Percentiles rank a stretch among this genome's conserved stretches.
These are phyloP conservation scores for Pelvicachromis taeniatus DNA, from an alignment of 2,113 vertebrate genomes.

Conservation along the genomic window DNA sequence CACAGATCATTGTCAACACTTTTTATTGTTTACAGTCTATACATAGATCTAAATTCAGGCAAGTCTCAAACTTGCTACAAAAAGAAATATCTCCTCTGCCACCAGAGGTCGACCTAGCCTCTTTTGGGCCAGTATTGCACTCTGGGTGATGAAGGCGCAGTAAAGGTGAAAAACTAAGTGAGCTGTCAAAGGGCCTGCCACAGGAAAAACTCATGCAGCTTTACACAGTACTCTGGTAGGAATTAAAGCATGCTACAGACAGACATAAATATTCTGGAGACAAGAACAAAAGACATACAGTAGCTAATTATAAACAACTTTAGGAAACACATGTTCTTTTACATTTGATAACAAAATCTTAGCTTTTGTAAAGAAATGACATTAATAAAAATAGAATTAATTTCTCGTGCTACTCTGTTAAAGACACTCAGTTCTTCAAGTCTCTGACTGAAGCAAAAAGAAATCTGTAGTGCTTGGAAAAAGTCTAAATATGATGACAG, in stretches of 20 bases:
- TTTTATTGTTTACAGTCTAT: constrained; percentile 70
- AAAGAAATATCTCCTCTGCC: constrained; percentile 51
- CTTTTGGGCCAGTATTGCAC: constrained; percentile 59
- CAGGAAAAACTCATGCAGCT: constrained; percentile 61
- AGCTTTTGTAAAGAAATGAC: constrained; percentile 15
- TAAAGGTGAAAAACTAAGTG: constrained; percentile 5
- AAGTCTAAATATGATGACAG: neutral
- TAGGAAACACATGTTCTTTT: constrained; percentile 1
- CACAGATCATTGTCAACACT: constrained; percentile 17
- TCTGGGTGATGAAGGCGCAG: constrained; percentile 69
- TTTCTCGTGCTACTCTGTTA: constrained; percentile 7
- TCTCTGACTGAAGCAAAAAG: constrained; percentile 14
- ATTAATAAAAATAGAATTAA: constrained; percentile 57
- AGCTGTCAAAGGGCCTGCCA: constrained; percentile 44
- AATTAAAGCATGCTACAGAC: constrained; percentile 66
- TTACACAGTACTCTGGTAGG: constrained; percentile 65
- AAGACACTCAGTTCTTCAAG: neutral
- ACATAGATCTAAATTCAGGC: constrained; percentile 62
- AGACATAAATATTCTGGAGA: constrained; percentile 8
- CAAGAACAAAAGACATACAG: constrained; percentile 11
- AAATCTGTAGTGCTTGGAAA: constrained; percentile 48
- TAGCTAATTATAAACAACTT: constrained; percentile 14
- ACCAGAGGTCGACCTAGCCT: constrained; percentile 46
- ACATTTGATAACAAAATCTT: constrained; percentile 48
- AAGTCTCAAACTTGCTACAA: constrained; percentile 69